Base-by-base conservation (phyloP, 2,888 invertebrate species). In the Molorchus minor region DNA sequence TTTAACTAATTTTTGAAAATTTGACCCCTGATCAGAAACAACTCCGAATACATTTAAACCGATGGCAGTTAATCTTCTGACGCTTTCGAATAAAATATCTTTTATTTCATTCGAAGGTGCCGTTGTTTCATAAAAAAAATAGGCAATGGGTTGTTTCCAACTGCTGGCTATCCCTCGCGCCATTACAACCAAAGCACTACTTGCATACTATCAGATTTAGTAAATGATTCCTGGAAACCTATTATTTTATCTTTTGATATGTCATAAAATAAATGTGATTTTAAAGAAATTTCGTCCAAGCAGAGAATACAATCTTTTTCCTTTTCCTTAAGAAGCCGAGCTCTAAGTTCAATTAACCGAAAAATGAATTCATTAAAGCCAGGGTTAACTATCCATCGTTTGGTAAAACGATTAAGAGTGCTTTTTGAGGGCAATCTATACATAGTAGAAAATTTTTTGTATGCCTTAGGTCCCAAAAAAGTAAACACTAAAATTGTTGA, bases 11-110 rank as follows among this genome's bases (percentile, higher is more conserved):
- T 62, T 64, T 1, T 56, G 12, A 35, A 64, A 64, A 56, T 67
- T 64, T n/a, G 64, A 46, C 7, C 59, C 53, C 38, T 65, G 62
- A 47, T 63, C 59, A 15, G 58, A 62, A 29, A 58, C 56, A 12
- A 59, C 53, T 1, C 45, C 61, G 3, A 65, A 16, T 15, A 65
- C 57, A 58, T 65, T 63, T 35, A 67, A 45, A 16, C 59, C 61
- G 13, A 25, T 35, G 29, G 16, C 33, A 29, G 13, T 25, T 19
- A 65, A 47, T 58, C 35, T 58, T 56, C 38, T 15, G 3, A 61
- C 29, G 13, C 43, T 17, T 20, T 64, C 56, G 40, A 64, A 61
- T 30, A 67, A 10, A 21, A 64, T 64, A 16, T 58, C 43, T 53
- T 55, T 63, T n/a, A 67, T 16, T 25, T 29, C 29, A 25, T 29